Evolutionary conservation across 1,140 invertebrate genomes (phyloP), one percentile per base, ranked within the genome.

Genomic region (Drosophila baimaii): DNA sequence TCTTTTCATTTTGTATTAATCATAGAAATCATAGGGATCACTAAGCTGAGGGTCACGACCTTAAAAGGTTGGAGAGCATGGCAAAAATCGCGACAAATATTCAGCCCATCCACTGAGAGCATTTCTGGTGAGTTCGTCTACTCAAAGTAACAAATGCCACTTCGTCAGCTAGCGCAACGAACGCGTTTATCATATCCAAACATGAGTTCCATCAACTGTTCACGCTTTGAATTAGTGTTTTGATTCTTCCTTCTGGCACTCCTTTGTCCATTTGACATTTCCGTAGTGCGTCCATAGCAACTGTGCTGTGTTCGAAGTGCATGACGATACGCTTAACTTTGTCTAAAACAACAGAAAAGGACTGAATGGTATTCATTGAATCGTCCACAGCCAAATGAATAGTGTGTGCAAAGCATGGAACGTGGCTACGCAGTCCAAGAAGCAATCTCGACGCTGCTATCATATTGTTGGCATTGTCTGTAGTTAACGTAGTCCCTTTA

Each of bases 51-150:
- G 17, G 39, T 41, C 17, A 41, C 13, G 10, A 37, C 52, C n/a
- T 55, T 37, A 37, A 55, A 55, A 12, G 33, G 52, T 55, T 37
- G 31, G 19, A 55, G 52, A 55, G n/a, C 52, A 23, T 55, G 29
- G 52, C 33, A 55, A 19, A 55, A 55, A 55, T 55, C 52, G 19
- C 17, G 19, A 23, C 52, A 55, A 37, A 37, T 37, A 37, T 55
- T 55, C 10, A 55, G 33, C 52, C 25, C 33, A 13, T 55, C 31
- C 52, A 44, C 29, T 31, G 17, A n/a, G 35, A 37, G 35, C 35
- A 37, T n/a, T 37, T 37, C 15, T 37, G 35, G 35, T 37, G 5
- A 37, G 35, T 37, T 37, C 33, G 33, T 37, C 13, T 37, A 37
- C 33, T 15, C 33, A 37, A 37, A 15, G 12, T 37, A 37, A 37